Evolutionary conservation across 2,888 invertebrate species (phyloP), one percentile per base, ranked within the genome.

Genomic region (Parthenolecanium corni): DNA sequence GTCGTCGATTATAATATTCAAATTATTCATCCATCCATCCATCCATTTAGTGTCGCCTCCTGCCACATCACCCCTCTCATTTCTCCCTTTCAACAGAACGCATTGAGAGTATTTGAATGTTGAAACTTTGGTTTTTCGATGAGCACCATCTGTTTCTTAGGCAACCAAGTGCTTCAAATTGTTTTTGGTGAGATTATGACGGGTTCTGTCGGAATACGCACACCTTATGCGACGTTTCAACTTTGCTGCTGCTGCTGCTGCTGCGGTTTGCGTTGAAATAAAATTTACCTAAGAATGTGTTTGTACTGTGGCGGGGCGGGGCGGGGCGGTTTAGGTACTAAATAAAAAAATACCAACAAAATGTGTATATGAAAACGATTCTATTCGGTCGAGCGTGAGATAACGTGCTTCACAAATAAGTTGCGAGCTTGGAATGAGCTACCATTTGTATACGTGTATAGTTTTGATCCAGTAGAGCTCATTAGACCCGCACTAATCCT

Each of bases 191-290:
- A 38, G 3, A 42, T 31, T 20, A 53, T 53, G 38, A 53, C 40
- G 53, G 53, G 21, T 40, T 40, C 23, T 18, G 31, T 53, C 36
- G 12, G 53, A 53, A 23, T 36, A 23, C 38, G 40, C 23, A n/a
- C n/a, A 23, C 53, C 53, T 53, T 53, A 42, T 53, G 53, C 53
- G 53, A 53, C 53, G 53, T 53, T 42, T 53, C 20, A 23, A 18
- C 20, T 21, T 21, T n/a, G 44, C n/a, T n/a, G 3, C 44, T 31
- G 31, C 31, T 31, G 31, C 31, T 31, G 31, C 31, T 31, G 31
- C 9, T n/a, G n/a, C n/a, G n/a, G n/a, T n/a, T n/a, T n/a, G n/a
- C n/a, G n/a, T n/a, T n/a, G n/a, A n/a, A n/a, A n/a, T n/a, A n/a
- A n/a, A n/a, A n/a, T n/a, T n/a, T n/a, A n/a, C n/a, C n/a, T n/a